Percentiles rank a stretch among this genome's conserved stretches.
These are phyloP conservation scores for Caracal caracal DNA, from an alignment of 2,113 vertebrate species.

Conservation along the genomic window DNA sequence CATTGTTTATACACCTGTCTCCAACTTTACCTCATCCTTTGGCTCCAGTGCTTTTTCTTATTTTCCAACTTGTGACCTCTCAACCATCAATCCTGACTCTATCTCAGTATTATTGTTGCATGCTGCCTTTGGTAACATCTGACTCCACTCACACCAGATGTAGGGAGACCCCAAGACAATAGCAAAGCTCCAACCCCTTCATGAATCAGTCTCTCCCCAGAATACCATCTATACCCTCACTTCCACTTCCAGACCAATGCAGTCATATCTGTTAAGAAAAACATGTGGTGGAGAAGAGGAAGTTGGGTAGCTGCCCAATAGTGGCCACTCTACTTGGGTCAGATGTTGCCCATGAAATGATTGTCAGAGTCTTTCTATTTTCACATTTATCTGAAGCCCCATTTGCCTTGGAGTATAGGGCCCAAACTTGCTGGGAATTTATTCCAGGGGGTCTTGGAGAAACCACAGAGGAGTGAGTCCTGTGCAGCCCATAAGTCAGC, in stretches of 20 bases:
- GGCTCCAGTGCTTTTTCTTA: background rate
- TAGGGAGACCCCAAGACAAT: background rate
- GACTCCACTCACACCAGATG: background rate
- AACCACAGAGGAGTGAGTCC: background rate
- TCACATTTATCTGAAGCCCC: background rate
- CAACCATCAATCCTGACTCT: background rate
- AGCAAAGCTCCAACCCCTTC: background rate
- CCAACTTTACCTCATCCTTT: conserved; percentile 4
- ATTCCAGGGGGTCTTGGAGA: conserved; percentile 32
- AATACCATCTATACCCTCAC: too few species aligned
- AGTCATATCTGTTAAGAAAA: background rate
- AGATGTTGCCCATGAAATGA: background rate
- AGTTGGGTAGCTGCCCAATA: background rate
- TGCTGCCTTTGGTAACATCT: background rate
- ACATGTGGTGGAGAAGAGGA: background rate
- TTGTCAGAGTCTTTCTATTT: background rate
- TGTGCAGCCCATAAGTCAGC: background rate
- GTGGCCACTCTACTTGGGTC: background rate
- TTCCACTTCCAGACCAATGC: background rate
- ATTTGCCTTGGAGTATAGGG: background rate
- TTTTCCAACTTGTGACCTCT: conserved; percentile 6
- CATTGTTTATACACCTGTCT: background rate
- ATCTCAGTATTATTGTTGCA: background rate
- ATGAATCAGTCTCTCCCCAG: background rate
- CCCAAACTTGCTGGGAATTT: background rate